These are phyloP conservation scores for Coturnix japonica DNA, from an alignment of 2,113 vertebrate species.

Conservation along the genomic window DNA sequence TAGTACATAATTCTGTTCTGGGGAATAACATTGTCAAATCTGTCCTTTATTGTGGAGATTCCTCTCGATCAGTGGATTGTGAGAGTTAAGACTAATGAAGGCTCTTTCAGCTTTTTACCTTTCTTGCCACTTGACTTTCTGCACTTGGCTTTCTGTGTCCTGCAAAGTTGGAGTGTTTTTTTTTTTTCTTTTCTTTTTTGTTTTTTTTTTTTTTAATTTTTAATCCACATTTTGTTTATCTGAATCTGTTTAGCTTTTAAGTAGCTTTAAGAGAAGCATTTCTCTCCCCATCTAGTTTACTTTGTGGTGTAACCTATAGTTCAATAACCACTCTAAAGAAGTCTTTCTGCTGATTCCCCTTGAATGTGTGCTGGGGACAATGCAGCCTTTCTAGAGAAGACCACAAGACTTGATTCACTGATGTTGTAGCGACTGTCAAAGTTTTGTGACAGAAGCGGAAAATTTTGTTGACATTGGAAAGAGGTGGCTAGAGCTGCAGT, in stretches of 20 bases:
- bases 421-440: constrained; percentile 61
- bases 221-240: background rate
- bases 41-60: background rate
- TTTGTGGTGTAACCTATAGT: background rate
- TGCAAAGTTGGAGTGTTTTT: background rate
- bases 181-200: too few species aligned
- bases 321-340: background rate
- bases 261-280: background rate
- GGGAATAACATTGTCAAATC: background rate
- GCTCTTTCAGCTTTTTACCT: constrained; percentile 12
- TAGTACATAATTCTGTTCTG: background rate
- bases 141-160: background rate
- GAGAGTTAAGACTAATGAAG: background rate
- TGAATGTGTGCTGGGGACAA: constrained; percentile 26
- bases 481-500: constrained; percentile 44
- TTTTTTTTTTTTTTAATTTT: background rate
- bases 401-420: constrained; percentile 55
- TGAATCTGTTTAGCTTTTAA: background rate
- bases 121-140: background rate
- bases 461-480: constrained; percentile 63
- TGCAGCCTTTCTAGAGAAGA: constrained; percentile 27
- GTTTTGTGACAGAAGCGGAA: constrained; percentile 59
- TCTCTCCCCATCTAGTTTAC: background rate
- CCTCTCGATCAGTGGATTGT: background rate
- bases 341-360: constrained; percentile 15